These are phyloP conservation scores for Noctilio leporinus DNA, from an alignment of 2,113 vertebrate species.

Conservation along the genomic window DNA sequence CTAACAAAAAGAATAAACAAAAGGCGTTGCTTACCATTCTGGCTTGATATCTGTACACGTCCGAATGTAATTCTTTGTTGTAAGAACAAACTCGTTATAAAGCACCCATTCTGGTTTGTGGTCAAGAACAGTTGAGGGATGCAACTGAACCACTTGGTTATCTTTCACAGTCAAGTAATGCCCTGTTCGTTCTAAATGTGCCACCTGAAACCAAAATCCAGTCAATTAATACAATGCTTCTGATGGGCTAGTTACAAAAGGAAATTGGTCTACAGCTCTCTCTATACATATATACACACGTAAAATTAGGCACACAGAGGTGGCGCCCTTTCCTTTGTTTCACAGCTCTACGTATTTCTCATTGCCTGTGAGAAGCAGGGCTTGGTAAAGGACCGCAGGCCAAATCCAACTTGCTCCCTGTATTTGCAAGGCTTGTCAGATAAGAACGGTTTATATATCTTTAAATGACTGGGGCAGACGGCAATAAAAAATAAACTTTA, in stretches of 20 bases:
- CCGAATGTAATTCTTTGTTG: conserved; percentile 98
- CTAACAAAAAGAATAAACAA: neutral
- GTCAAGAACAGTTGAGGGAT: conserved; percentile 96
- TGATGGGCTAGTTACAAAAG: neutral
- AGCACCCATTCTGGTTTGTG: conserved; percentile 99
- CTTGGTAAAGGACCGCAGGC: neutral
- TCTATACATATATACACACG: neutral
- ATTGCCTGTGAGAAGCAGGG: neutral
- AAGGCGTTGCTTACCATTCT: conserved; percentile 87
- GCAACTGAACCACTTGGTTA: conserved; percentile 97
- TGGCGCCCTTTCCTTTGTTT: neutral
- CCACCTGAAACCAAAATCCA: conserved; percentile 82
- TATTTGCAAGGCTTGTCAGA: neutral
- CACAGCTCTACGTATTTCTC: neutral
- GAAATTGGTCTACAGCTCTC: neutral
- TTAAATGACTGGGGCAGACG: neutral
- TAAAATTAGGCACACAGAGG: neutral
- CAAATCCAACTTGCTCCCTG: neutral
- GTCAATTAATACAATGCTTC: neutral
- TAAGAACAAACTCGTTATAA: conserved; percentile 98
- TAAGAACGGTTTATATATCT: neutral
- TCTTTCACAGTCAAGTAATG: conserved; percentile 98
- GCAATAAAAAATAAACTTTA: neutral
- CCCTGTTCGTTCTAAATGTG: conserved; percentile 95
- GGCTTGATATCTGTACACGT: conserved; percentile 97